These are phyloP conservation scores for Tachyglossus aculeatus DNA, from an alignment of 2,797 vertebrate species.

Conservation along the genomic window DNA sequence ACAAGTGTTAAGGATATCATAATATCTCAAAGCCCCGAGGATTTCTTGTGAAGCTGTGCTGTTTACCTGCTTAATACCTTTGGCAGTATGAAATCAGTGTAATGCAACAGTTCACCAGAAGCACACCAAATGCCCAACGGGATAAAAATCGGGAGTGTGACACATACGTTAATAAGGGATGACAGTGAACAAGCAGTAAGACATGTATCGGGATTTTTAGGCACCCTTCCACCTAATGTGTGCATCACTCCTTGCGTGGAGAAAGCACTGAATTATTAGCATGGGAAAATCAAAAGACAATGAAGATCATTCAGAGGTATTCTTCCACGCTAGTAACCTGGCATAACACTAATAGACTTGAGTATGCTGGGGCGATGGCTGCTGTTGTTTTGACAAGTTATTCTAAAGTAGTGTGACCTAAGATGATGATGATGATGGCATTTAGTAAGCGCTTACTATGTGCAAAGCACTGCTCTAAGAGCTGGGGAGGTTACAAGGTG, in stretches of 20 bases:
- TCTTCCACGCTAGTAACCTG: conserved; percentile 48
- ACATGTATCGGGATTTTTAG: background rate
- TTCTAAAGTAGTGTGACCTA: too few species aligned
- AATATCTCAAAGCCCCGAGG: conserved; percentile 21
- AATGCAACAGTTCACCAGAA: conserved; percentile 43
- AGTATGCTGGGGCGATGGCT: too few species aligned
- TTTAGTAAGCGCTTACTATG: too few species aligned
- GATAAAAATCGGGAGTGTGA: conserved; percentile 20
- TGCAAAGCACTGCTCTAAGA: too few species aligned
- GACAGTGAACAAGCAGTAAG: conserved; percentile 36
- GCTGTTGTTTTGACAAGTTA: too few species aligned
- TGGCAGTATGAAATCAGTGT: conserved; percentile 45
- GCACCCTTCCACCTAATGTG: background rate
- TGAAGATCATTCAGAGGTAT: conserved; percentile 30
- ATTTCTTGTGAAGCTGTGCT: conserved; percentile 38
- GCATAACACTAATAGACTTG: too few species aligned
- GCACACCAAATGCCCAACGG: conserved; percentile 36
- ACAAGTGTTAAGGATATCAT: conserved; percentile 42
- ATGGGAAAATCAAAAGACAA: conserved; percentile 39
- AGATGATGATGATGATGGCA: too few species aligned
- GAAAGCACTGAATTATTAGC: background rate
- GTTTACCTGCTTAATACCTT: conserved; percentile 31
- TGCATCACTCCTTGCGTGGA: background rate
- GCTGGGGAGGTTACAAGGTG: too few species aligned
- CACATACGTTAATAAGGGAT: conserved; percentile 35